Base-by-base conservation (phyloP, 1,140 invertebrate species). In the Arion vulgaris region DNA sequence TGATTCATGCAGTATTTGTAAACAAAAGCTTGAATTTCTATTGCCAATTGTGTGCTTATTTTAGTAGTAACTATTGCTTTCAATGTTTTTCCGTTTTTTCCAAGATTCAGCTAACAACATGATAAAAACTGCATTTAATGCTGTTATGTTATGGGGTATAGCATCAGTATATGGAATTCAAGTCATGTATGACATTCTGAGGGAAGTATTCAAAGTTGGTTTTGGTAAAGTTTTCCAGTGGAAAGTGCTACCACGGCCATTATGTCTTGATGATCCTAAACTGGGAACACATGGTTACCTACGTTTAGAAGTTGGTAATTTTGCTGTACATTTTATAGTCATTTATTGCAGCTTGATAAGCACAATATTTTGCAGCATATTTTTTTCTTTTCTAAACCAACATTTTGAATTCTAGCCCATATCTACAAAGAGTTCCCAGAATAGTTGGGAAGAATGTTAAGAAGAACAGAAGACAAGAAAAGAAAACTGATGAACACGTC, bases 241-340 rank as follows among this genome's bases (percentile, higher is more conserved):
- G 79, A 86, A 83, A 36, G 75, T 83, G 19, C 77, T 85, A 28
- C 51, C 85, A 2, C 80, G 83, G 53, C 88, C 87, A 28, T 49
- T 79, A 23, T 87, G 86, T 84, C 78, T 89, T 71, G 85, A 87
- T 69, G 87, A 89, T 73, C 86, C 87, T 7, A 84, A 73, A 41
- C 72, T 88, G 19, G 87, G 88, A 41, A 83, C 85, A 11, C 88
- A 89, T 69, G 85, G 85, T 7, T 88, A 84, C 71, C 83, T 88
- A 28, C 86, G 87, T 66, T 72, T 89, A 38, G 86, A 89, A 87
- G 88, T 88, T 73, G 76, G 72, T 15, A 74, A 62, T 2, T 81
- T 84, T 13, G 32, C 49, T 28, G 5, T 32, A 69, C 28, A 57
- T 57, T 49, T 5, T 57, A 19, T n/a, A 57, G 19, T 57, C 1